Evolutionary conservation across 2,888 invertebrate genomes (phyloP).

Genomic region (Pterostichus niger): DNA sequence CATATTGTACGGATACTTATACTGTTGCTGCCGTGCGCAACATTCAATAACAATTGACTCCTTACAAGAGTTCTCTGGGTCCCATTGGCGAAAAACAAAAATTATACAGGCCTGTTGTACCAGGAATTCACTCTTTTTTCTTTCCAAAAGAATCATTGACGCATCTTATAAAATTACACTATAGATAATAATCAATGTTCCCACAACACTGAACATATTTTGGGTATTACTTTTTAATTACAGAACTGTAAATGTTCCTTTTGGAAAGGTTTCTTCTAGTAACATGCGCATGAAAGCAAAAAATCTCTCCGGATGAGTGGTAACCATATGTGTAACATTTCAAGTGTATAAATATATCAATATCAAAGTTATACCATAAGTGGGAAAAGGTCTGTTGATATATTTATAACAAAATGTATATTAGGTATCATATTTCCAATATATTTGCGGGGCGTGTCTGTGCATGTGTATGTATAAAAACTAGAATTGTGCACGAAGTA

Average conservation of each 20-base stretch:
- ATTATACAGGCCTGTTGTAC: constrained; percentile 5
- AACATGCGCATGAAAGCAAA: too few relatives aligned
- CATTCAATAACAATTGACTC: constrained; percentile 45
- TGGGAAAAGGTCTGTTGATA: background rate
- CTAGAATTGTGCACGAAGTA: too few relatives aligned
- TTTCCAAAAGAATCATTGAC: constrained; percentile 33
- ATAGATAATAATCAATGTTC: constrained; percentile 14
- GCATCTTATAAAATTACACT: constrained; percentile 2
- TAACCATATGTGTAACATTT: background rate
- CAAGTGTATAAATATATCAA: constrained; percentile 3
- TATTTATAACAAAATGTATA: background rate
- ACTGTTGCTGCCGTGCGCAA: constrained; percentile 37
- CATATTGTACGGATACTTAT: constrained; percentile 37
- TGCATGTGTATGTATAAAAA: too few relatives aligned
- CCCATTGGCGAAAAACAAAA: constrained; percentile 35
- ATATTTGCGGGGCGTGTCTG: too few relatives aligned
- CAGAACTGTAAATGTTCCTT: background rate
- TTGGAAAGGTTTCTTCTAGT: too few relatives aligned
- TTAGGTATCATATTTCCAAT: background rate
- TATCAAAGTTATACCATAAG: constrained; percentile 2
- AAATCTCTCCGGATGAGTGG: background rate
- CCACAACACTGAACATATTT: constrained; percentile 20
- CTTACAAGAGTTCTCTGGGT: constrained; percentile 40
- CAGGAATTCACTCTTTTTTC: constrained; percentile 12
- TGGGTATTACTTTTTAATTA: constrained; percentile 34